phyloP scores from a whole-genome alignment of 2,888 invertebrate species.

The Stramonita haemastoma region DNA sequence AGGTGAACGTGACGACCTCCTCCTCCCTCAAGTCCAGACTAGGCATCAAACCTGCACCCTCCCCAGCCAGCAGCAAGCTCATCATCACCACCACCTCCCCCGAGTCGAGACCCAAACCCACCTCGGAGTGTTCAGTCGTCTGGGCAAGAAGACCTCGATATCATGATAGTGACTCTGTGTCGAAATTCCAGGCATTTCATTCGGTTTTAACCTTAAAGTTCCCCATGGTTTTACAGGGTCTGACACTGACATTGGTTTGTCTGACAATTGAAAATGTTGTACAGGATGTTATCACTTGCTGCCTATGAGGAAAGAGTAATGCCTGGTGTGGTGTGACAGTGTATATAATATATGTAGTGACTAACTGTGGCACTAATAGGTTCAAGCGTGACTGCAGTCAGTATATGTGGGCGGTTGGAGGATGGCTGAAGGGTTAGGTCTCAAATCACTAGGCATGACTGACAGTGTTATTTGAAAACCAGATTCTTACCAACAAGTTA shows the following conservation, averaged over 20 bases:
- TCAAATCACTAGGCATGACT: too few relatives aligned
- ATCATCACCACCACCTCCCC: neutral
- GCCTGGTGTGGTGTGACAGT: neutral
- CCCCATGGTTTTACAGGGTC: neutral
- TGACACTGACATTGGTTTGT: neutral
- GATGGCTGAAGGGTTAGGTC: too few relatives aligned
- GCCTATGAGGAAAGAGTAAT: too few relatives aligned
- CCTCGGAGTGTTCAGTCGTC: conserved; percentile 60
- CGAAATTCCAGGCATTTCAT: neutral
- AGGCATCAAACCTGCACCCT: neutral
- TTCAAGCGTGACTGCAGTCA: too few relatives aligned
- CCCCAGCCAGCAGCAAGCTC: neutral
- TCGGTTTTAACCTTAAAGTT: neutral
- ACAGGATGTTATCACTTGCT: too few relatives aligned
- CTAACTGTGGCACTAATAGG: neutral
- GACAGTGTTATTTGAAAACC: too few relatives aligned
- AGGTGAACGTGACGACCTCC: neutral
- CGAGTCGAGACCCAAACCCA: conserved; percentile 19
- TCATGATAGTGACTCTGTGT: conserved; percentile 5
- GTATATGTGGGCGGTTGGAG: too few relatives aligned
- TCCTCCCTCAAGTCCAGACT: neutral
- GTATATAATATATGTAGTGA: neutral
- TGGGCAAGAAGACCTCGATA: conserved; percentile 56
- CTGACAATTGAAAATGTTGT: neutral
- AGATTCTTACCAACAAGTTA: too few relatives aligned